A percentile compares a stretch with the other conserved stretches of the same genome.
Conservation (phyloP, 2,113 vertebrate species). For the Eudyptes chrysolophus region DNA sequence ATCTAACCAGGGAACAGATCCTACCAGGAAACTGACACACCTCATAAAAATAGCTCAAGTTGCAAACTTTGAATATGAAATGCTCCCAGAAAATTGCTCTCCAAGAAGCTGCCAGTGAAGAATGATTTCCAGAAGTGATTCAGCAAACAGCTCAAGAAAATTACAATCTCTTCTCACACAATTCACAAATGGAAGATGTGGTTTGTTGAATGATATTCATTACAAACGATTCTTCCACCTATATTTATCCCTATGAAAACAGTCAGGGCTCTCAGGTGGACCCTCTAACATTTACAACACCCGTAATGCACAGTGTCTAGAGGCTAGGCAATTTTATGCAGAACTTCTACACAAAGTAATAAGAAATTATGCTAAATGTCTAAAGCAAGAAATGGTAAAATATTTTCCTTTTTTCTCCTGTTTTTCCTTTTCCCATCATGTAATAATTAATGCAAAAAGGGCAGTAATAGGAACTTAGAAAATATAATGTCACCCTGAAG, state of each 20-base stretch:
- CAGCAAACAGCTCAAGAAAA: slow-evolving; percentile 36
- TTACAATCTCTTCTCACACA: not conserved
- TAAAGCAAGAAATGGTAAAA: not conserved
- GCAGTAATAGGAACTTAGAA: not conserved
- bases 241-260: slow-evolving; percentile 23
- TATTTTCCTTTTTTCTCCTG: not conserved
- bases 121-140: slow-evolving; percentile 45
- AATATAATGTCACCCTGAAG: not conserved
- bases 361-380: not conserved
- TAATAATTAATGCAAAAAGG: not conserved
- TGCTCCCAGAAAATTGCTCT: not conserved
- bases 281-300: not conserved
- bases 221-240: not conserved
- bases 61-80: slow-evolving; percentile 43
- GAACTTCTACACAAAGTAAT: not conserved
- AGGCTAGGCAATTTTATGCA: not conserved
- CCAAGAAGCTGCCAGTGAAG: not conserved
- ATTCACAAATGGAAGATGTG: slow-evolving; percentile 18
- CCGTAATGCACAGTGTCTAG: not conserved
- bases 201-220: slow-evolving; percentile 26
- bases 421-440: not conserved
- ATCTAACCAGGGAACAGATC: not conserved
- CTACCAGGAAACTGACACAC: not conserved
- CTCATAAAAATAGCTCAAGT: slow-evolving; percentile 25
- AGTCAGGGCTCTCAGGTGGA: not conserved